phyloP scores from a whole-genome alignment of 2,797 vertebrate genomes.

The Intellagama lesueurii region DNA sequence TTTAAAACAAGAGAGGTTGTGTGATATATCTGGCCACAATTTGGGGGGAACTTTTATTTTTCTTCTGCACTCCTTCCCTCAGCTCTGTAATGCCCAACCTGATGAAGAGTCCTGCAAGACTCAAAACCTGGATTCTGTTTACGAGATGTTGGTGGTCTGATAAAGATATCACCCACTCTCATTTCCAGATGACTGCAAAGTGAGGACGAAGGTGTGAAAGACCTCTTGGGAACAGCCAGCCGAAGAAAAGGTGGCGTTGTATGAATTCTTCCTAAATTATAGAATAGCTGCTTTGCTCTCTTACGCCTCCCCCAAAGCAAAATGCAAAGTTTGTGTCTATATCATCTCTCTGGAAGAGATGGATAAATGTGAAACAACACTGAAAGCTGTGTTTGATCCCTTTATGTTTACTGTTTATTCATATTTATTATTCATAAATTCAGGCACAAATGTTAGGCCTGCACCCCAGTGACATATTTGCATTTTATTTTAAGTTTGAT shows the following conservation, averaged over 20 bases:
- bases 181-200: background rate
- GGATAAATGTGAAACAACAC: slow-evolving; percentile 75
- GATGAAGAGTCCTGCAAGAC: no score
- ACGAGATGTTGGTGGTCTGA: no score
- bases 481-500: slow-evolving; percentile 79
- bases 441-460: slow-evolving; percentile 76
- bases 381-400: slow-evolving; percentile 75
- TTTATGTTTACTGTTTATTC: slow-evolving; percentile 80
- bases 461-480: slow-evolving; percentile 76
- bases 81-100: no score
- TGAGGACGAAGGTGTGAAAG: background rate
- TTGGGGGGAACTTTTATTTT: no score
- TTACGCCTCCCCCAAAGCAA: background rate
- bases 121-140: no score
- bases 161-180: no score
- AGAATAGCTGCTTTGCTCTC: background rate
- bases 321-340: slow-evolving; percentile 65
- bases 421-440: slow-evolving; percentile 83
- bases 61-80: no score
- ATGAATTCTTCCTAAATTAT: background rate
- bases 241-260: background rate
- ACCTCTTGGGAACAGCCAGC: background rate
- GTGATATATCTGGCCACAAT: no score
- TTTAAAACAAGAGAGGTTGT: no score
- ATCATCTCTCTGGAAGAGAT: slow-evolving; percentile 68